A percentile compares a stretch with the other conserved stretches of the same genome.
These are phyloP conservation scores for Chrysaora quinquecirrha DNA, from an alignment of 30 jellyfish, hydroid and myxozoan genomes.

Conservation along the genomic window DNA sequence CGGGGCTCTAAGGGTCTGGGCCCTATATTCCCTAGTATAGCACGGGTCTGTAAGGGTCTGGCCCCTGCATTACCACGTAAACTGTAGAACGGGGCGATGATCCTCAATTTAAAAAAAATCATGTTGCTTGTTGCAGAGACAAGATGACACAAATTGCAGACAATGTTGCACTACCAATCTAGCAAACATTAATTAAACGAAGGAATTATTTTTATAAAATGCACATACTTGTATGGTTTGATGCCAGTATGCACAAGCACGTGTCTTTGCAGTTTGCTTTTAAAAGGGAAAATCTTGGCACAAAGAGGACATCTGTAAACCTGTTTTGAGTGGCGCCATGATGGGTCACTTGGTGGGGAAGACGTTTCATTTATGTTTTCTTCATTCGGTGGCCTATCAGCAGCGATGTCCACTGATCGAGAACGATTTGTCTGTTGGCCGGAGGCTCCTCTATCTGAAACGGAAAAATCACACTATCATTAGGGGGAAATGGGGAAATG, in stretches of 20 bases:
- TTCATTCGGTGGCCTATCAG: not conserved
- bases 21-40: no score
- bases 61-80: no score
- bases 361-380: not conserved
- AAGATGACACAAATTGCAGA: no score
- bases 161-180: no score
- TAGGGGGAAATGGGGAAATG: no score
- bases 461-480: not conserved
- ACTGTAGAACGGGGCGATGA: no score
- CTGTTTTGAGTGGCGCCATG: constrained; percentile 98
- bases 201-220: no score
- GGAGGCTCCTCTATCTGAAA: not conserved
- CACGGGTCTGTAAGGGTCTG: no score
- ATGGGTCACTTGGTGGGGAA: constrained; percentile 87
- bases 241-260: constrained; percentile 97
- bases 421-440: not conserved
- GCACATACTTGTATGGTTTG: constrained; percentile 96
- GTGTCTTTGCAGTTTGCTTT: constrained; percentile 96
- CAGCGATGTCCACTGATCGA: not conserved
- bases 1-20: no score
- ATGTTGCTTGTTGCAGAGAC: no score
- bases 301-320: constrained; percentile 98
- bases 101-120: no score
- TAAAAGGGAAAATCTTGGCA: constrained; percentile 96
- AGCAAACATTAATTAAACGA: no score